Conservation (phyloP, 2,797 vertebrate genomes). For the Brotula barbata region DNA sequence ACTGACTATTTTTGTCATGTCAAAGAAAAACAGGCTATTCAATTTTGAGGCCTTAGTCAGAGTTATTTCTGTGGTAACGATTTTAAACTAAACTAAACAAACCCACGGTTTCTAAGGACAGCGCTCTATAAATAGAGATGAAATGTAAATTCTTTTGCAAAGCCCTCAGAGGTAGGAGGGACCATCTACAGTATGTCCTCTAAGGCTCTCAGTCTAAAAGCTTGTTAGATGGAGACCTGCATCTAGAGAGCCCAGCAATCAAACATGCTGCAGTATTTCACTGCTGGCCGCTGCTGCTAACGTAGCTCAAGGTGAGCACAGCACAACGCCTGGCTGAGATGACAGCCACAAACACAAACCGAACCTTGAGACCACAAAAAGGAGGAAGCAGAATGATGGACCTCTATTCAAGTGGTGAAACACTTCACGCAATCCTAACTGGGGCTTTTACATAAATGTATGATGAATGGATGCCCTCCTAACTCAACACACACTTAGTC, state of each 20-base stretch:
- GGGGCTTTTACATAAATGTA: conserved; percentile 13
- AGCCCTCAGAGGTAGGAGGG: not conserved
- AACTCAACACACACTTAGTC: not conserved
- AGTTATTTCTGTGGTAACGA: conserved; percentile 15
- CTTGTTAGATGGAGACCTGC: too few species aligned
- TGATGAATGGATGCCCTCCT: not conserved
- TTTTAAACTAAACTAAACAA: conserved; percentile 25
- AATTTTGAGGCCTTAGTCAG: conserved; percentile 15
- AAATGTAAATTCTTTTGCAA: conserved; percentile 38
- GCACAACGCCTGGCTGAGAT: too few species aligned
- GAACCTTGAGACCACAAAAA: too few species aligned
- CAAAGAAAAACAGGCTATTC: not conserved
- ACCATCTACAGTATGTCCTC: conserved; percentile 22
- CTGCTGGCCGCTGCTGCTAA: too few species aligned
- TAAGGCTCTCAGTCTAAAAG: not conserved
- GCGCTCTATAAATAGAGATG: conserved; percentile 42
- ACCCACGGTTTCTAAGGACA: not conserved
- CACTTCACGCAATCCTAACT: not conserved
- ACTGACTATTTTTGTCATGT: not conserved
- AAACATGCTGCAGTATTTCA: not conserved
- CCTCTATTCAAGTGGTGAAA: not conserved
- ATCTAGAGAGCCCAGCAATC: too few species aligned
- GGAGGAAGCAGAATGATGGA: too few species aligned
- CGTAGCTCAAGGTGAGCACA: too few species aligned
- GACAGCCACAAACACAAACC: too few species aligned